Conservation (phyloP, 2,113 vertebrate species). For the Paramormyrops kingsleyae region DNA sequence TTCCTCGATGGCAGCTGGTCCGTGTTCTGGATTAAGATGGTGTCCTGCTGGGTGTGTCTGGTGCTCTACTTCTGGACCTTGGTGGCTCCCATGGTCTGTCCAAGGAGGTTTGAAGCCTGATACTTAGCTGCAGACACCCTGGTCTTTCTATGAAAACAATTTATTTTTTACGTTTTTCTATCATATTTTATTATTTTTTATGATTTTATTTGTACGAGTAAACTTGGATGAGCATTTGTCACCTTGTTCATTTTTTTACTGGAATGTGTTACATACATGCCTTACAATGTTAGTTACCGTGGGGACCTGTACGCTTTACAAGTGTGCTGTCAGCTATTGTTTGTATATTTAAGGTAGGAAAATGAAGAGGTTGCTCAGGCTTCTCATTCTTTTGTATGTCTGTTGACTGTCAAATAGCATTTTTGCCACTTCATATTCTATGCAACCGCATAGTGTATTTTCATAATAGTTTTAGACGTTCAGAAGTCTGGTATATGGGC, state of each 20-base stretch:
- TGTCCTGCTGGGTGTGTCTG: slow-evolving; percentile 88
- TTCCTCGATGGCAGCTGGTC: slow-evolving; percentile 85
- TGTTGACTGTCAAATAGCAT: slow-evolving; percentile 46
- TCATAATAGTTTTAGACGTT: slow-evolving; percentile 7
- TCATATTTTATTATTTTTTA: slow-evolving; percentile 26
- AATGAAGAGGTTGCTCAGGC: slow-evolving; percentile 53
- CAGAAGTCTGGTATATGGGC: not conserved
- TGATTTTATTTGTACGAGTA: slow-evolving; percentile 18
- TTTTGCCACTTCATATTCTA: slow-evolving; percentile 58
- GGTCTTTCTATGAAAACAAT: slow-evolving; percentile 32
- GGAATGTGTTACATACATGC: slow-evolving; percentile 22
- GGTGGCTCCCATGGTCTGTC: slow-evolving; percentile 78
- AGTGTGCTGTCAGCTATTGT: not conserved
- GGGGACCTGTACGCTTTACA: slow-evolving; percentile 12
- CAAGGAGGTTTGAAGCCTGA: slow-evolving; percentile 63
- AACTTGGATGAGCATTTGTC: not conserved
- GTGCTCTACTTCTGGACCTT: slow-evolving; percentile 81
- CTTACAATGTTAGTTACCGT: slow-evolving; percentile 10
- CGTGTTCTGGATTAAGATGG: slow-evolving; percentile 96
- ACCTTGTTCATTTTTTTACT: slow-evolving; percentile 7
- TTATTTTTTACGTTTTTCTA: slow-evolving; percentile 32
- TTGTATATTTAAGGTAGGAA: not conserved
- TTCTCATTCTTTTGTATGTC: slow-evolving; percentile 41
- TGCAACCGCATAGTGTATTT: slow-evolving; percentile 51
- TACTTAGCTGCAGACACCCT: slow-evolving; percentile 15